phyloP scores from a whole-genome alignment of 2,888 invertebrate genomes.

The Lampropteryx suffumata region DNA sequence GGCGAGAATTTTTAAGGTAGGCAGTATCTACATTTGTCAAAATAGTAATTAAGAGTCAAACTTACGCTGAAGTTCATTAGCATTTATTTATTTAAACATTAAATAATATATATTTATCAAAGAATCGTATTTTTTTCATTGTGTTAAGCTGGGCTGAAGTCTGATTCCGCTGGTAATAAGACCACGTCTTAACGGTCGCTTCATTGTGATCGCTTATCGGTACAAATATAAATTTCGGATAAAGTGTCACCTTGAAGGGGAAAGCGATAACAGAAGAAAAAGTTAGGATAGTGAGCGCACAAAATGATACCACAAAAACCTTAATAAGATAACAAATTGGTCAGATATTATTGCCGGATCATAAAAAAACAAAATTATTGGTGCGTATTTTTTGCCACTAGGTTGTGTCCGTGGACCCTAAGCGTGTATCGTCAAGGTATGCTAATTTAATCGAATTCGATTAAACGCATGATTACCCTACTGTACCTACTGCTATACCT shows the following conservation, averaged over 20 bases:
- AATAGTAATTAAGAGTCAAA: too few relatives aligned
- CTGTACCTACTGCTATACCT: too few relatives aligned
- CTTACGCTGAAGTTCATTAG: too few relatives aligned
- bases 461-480: constrained; percentile 1
- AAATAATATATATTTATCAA: too few relatives aligned
- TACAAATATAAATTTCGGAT: constrained; percentile 21
- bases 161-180: background rate
- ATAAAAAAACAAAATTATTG: background rate
- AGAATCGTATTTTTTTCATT: too few relatives aligned
- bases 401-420: too few relatives aligned
- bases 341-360: background rate
- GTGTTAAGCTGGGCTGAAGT: too few relatives aligned
- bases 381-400: too few relatives aligned
- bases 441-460: background rate
- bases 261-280: constrained; percentile 17
- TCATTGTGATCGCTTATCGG: constrained; percentile 7
- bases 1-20: too few relatives aligned
- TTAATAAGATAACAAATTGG: constrained; percentile 1
- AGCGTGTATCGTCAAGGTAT: background rate
- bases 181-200: too few relatives aligned
- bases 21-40: too few relatives aligned
- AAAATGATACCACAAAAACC: constrained; percentile 5
- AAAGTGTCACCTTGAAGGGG: constrained; percentile 19
- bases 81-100: background rate
- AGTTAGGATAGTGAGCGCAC: constrained; percentile 7